These are phyloP conservation scores for Pyrocephalus nanus DNA, from an alignment of 2,797 vertebrate genomes.

Conservation along the genomic window DNA sequence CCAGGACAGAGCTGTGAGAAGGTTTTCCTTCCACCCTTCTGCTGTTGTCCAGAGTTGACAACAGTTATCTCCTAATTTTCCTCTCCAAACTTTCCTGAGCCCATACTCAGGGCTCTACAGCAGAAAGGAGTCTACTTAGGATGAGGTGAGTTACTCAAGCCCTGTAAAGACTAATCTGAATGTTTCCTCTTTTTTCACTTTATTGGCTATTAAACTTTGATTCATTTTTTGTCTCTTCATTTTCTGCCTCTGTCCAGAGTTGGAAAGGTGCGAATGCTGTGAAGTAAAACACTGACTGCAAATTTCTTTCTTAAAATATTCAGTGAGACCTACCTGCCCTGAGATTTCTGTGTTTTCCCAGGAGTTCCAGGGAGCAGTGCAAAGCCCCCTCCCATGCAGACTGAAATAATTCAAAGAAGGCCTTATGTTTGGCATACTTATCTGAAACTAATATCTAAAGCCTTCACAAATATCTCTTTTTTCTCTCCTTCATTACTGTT, in stretches of 20 bases:
- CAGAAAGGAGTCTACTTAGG: background rate
- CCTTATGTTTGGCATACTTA: background rate
- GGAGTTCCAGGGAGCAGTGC: background rate
- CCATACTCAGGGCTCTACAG: background rate
- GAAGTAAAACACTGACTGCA: background rate
- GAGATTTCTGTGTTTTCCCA: background rate
- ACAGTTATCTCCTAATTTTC: background rate
- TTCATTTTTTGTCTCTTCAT: background rate
- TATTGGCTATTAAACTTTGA: background rate
- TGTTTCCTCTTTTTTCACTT: background rate
- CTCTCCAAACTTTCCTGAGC: background rate
- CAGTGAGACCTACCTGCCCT: background rate
- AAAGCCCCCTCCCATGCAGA: background rate
- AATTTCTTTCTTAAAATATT: background rate
- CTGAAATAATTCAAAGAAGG: background rate
- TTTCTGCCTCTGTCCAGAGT: background rate
- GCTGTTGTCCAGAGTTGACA: background rate
- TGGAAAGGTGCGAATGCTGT: background rate
- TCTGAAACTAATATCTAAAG: background rate
- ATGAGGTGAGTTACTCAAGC: background rate
- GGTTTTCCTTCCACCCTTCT: background rate
- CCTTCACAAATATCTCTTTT: background rate
- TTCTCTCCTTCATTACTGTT: slow-evolving; percentile 16
- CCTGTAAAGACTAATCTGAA: background rate
- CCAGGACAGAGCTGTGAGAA: background rate